Conservation (phyloP, 2,888 invertebrate genomes). For the Drosophila diplacantha region DNA sequence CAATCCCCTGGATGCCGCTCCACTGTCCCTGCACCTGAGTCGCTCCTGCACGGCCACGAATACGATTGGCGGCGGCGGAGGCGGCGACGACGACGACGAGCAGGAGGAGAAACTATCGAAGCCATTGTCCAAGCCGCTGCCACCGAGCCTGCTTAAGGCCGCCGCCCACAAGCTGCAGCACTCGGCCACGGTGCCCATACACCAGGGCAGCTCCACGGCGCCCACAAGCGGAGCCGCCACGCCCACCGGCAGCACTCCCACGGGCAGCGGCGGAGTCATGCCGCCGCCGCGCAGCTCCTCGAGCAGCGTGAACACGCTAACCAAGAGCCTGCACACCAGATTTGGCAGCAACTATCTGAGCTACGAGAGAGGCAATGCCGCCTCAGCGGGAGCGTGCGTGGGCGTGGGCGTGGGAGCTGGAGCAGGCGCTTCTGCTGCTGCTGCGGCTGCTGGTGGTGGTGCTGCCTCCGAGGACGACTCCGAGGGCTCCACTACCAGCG, state of each 20-base stretch:
- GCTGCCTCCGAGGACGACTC: constrained; percentile 75
- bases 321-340: constrained; percentile 70
- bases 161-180: constrained; percentile 72
- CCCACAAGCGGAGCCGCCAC: constrained; percentile 69
- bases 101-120: constrained; percentile 40
- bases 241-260: constrained; percentile 52
- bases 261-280: constrained; percentile 22
- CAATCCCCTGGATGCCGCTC: constrained; percentile 62
- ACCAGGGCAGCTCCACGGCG: constrained; percentile 58
- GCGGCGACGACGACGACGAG: constrained; percentile 22
- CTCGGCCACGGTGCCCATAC: constrained; percentile 73
- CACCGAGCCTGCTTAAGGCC: constrained; percentile 54
- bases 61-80: constrained; percentile 38
- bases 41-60: constrained; percentile 70
- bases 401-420: neutral
- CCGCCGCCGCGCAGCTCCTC: constrained; percentile 46
- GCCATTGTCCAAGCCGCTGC: constrained; percentile 43
- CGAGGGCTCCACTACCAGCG: constrained; percentile 77
- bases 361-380: constrained; percentile 60
- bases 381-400: constrained; percentile 36
- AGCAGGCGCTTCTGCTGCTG: neutral
- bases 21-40: constrained; percentile 67
- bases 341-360: constrained; percentile 67
- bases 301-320: constrained; percentile 44
- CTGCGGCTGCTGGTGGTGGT: neutral